Conservation (phyloP, 2,797 vertebrate genomes). For the Malurus leucopterus region DNA sequence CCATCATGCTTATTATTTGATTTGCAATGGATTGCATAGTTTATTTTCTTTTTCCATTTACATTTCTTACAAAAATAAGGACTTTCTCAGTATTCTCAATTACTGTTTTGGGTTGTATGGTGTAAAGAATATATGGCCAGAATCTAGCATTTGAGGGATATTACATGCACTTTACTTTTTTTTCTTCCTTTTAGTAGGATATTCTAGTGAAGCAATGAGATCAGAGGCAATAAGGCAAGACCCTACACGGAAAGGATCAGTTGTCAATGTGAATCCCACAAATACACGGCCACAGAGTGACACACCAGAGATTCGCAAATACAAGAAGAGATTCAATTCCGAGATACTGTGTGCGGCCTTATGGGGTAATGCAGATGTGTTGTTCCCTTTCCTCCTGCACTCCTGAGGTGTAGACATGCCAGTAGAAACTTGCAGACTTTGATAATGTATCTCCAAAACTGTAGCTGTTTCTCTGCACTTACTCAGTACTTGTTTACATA, state of each 20-base stretch:
- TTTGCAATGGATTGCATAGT: conserved; percentile 41
- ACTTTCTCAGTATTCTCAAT: conserved; percentile 6
- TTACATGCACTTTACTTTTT: conserved; percentile 26
- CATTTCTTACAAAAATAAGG: conserved; percentile 44
- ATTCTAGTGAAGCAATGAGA: conserved; percentile 88
- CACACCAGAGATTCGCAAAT: conserved; percentile 96
- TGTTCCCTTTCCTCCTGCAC: neutral
- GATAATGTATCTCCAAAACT: neutral
- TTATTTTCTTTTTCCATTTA: conserved; percentile 51
- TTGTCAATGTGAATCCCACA: conserved; percentile 96
- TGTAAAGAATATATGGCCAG: neutral
- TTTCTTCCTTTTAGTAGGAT: conserved; percentile 78
- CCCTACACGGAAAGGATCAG: conserved; percentile 92
- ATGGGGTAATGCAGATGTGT: conserved; percentile 80
- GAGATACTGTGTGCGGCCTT: conserved; percentile 96
- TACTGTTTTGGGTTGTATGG: neutral
- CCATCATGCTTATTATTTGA: conserved; percentile 28
- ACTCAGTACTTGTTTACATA: neutral
- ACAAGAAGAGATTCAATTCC: conserved; percentile 98
- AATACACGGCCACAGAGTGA: conserved; percentile 96
- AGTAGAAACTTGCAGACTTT: neutral
- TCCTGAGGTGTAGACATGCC: neutral
- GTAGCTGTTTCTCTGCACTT: neutral
- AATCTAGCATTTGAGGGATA: neutral
- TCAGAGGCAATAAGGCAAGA: conserved; percentile 93